phyloP scores from a whole-genome alignment of 2,888 invertebrate species.

The Orchesellides sinensis region DNA sequence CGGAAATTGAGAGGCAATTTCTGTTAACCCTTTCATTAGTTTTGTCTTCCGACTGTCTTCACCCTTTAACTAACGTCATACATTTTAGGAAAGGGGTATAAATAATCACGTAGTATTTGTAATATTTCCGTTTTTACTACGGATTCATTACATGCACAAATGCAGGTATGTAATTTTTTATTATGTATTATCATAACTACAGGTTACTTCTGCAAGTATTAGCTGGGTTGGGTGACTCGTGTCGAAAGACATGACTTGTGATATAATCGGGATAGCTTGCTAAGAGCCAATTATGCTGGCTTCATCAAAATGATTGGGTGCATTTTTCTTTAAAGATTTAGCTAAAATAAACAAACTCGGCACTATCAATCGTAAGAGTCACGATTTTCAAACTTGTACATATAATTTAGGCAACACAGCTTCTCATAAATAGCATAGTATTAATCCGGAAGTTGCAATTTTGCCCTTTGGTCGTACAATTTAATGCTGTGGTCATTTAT shows the following conservation, averaged over 20 bases:
- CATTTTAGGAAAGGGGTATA: slow-evolving; percentile 8
- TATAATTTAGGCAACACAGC: background rate
- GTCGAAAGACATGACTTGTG: too few species aligned
- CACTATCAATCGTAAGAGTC: background rate
- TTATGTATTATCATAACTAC: background rate
- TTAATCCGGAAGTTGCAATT: slow-evolving; percentile 16
- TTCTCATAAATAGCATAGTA: background rate
- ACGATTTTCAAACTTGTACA: background rate
- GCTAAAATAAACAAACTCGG: background rate
- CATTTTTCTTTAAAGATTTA: background rate
- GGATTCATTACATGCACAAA: slow-evolving; percentile 1
- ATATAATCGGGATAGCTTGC: too few species aligned
- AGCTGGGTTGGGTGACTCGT: slow-evolving; percentile 3
- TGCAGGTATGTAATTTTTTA: background rate
- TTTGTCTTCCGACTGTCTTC: background rate
- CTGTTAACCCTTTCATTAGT: slow-evolving; percentile 10
- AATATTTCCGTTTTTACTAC: slow-evolving; percentile 27
- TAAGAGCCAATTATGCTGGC: too few species aligned
- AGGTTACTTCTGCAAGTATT: background rate
- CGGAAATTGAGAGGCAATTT: slow-evolving; percentile 40
- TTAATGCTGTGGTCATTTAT: background rate
- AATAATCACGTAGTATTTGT: slow-evolving; percentile 27
- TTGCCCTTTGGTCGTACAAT: slow-evolving; percentile 2
- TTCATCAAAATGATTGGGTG: background rate
- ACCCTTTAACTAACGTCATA: background rate